Conservation (phyloP, 2,797 vertebrate species). For the Thripadectes ignobilis region DNA sequence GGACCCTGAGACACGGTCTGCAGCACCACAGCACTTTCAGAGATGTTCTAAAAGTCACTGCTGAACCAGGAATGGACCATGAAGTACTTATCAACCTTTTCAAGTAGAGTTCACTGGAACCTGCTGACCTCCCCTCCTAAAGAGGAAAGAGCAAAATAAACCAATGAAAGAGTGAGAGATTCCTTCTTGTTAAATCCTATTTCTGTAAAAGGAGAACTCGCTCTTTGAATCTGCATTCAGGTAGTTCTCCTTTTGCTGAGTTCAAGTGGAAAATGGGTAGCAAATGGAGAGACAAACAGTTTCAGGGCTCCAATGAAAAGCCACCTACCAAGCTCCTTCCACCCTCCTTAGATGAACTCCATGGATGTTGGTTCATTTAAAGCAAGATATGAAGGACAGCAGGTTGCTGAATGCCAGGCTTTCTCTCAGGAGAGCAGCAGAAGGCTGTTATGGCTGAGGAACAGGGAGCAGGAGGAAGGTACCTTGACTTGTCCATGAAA, state of each 20-base stretch:
- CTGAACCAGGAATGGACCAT: not conserved
- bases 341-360: not conserved
- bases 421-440: not conserved
- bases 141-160: not conserved
- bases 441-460: not conserved
- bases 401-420: not conserved
- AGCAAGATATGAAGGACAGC: not conserved
- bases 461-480: not conserved
- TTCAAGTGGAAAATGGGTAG: not conserved
- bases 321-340: not conserved
- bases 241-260: slow-evolving; percentile 24
- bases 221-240: not conserved
- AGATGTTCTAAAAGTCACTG: not conserved
- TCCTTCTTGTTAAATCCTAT: not conserved
- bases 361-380: not conserved
- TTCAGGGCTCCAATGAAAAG: not conserved
- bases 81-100: not conserved
- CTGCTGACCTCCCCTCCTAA: not conserved
- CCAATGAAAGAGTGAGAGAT: not conserved
- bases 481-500: not conserved
- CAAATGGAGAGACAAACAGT: not conserved
- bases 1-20: not conserved
- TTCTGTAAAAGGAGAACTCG: slow-evolving; percentile 22
- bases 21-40: not conserved
- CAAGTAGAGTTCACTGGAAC: not conserved